phyloP scores from a whole-genome alignment of 2,797 vertebrate genomes.

The Phaenicophaeus curvirostris region DNA sequence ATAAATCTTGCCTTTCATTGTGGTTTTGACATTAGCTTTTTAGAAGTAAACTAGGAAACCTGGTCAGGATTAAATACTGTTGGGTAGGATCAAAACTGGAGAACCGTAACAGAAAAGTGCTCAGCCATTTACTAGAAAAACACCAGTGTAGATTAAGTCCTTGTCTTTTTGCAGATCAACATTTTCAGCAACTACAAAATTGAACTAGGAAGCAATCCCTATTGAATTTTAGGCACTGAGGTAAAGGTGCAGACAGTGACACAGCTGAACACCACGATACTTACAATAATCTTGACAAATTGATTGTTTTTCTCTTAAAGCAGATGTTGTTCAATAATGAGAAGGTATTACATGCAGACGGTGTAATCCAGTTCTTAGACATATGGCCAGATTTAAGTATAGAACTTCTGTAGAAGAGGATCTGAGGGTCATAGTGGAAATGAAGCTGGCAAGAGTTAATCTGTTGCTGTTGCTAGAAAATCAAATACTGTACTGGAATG shows the following conservation, averaged over 20 bases:
- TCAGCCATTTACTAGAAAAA: neutral
- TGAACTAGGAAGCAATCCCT: neutral
- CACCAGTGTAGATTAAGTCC: neutral
- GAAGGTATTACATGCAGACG: neutral
- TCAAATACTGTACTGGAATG: neutral
- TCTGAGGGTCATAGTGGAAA: neutral
- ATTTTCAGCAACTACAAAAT: neutral
- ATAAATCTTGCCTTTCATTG: neutral
- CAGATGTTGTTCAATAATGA: neutral
- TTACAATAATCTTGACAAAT: neutral
- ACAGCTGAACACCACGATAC: neutral
- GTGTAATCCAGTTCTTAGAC: neutral
- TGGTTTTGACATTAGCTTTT: neutral
- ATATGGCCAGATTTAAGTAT: neutral
- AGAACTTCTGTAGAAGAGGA: neutral
- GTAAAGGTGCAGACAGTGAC: neutral
- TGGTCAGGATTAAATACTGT: neutral
- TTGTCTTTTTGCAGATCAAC: neutral
- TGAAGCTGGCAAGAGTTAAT: neutral
- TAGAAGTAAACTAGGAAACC: neutral
- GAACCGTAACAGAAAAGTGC: neutral
- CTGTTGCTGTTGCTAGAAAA: neutral
- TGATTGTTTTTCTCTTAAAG: neutral
- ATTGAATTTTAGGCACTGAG: neutral
- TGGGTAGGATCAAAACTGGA: neutral